Evolutionary conservation across 2,888 invertebrate species (phyloP).

Genomic region (Disparrhopalites patrizii): DNA sequence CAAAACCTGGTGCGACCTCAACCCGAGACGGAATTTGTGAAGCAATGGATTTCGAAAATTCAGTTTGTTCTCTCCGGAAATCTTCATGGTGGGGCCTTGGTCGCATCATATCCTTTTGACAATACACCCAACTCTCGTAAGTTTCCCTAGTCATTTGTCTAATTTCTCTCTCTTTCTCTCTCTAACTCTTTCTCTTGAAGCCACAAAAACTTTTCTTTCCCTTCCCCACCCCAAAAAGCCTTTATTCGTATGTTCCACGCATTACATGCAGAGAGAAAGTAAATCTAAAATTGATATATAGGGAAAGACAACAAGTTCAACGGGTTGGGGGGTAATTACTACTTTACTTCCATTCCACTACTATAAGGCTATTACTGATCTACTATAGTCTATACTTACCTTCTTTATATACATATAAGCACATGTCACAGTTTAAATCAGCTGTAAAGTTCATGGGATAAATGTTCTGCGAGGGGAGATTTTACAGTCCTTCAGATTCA

Average conservation of each 20-base stretch:
- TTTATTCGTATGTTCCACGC: too few species aligned
- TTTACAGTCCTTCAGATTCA: too few species aligned
- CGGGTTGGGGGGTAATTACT: not conserved
- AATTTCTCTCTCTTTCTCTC: not conserved
- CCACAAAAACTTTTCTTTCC: not conserved
- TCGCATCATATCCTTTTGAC: slow-evolving; percentile 96
- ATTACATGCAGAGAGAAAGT: not conserved
- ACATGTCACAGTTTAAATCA: too few species aligned
- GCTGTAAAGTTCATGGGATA: too few species aligned
- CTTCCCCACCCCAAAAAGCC: not conserved
- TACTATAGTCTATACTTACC: too few species aligned
- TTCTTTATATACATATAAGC: too few species aligned
- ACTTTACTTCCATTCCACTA: not conserved
- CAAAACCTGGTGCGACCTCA: slow-evolving; percentile 78
- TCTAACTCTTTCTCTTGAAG: not conserved
- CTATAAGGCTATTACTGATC: too few species aligned
- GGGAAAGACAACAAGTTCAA: not conserved
- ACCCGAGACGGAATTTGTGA: slow-evolving; percentile 91
- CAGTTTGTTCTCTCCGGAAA: slow-evolving; percentile 93
- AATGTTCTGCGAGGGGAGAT: too few species aligned
- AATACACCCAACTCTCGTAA: slow-evolving; percentile 91
- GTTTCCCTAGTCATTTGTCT: slow-evolving; percentile 51
- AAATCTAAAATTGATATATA: not conserved
- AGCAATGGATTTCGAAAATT: slow-evolving; percentile 88
- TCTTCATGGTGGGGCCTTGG: slow-evolving; percentile 89